Evolutionary conservation across 2,797 vertebrate species (phyloP).

Genomic region (Argentina silus): DNA sequence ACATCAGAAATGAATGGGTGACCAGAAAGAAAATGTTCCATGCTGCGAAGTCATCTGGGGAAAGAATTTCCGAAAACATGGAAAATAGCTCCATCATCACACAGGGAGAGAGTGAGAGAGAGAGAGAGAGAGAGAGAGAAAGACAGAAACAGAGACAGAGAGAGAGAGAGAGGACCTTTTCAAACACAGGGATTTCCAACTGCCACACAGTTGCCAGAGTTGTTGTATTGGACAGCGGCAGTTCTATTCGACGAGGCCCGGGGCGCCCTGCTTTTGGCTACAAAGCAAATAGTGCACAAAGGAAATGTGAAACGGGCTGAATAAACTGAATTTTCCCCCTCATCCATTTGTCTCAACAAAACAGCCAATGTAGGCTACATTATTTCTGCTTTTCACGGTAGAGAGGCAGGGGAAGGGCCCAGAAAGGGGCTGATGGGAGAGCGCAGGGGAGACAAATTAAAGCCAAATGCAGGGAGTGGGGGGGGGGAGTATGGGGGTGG

Average conservation of each 20-base stretch:
- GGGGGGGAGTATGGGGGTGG: conserved; percentile 23
- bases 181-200: conserved; percentile 4
- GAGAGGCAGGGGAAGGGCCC: conserved; percentile 30
- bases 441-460: conserved; percentile 51
- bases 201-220: no score
- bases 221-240: neutral
- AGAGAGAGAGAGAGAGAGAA: neutral
- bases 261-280: neutral
- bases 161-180: neutral
- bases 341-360: neutral
- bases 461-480: conserved; percentile 50
- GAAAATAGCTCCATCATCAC: conserved; percentile 13
- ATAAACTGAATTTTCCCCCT: neutral
- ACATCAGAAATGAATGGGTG: conserved; percentile 15
- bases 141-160: no score
- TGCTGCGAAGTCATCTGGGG: conserved; percentile 17
- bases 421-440: conserved; percentile 30
- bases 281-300: neutral
- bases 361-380: neutral
- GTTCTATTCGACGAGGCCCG: neutral
- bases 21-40: conserved; percentile 16
- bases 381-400: conserved; percentile 11
- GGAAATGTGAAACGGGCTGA: neutral
- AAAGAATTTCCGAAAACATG: conserved; percentile 20
- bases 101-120: neutral